phyloP scores from a whole-genome alignment of 2,888 invertebrate genomes.

The Hydrotaea cyrtoneurina region DNA sequence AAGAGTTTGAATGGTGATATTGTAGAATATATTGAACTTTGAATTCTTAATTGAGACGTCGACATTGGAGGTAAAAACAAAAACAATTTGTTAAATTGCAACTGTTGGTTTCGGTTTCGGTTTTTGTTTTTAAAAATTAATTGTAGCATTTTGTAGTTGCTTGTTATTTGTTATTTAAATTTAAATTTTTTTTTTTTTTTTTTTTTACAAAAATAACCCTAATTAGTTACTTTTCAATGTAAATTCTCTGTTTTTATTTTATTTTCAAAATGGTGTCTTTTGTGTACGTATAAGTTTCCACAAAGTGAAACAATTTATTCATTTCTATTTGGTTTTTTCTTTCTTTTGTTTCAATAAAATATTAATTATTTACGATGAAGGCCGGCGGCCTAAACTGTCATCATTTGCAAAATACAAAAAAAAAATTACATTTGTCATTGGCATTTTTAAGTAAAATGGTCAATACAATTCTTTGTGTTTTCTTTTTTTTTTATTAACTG shows the following conservation, averaged over 20 bases:
- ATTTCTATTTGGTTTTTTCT: constrained; percentile 39
- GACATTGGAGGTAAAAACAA: constrained; percentile 46
- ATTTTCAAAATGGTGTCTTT: background rate
- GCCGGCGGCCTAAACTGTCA: too few species aligned
- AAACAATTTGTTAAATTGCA: constrained; percentile 34
- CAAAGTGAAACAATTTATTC: constrained; percentile 57
- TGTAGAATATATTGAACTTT: constrained; percentile 14
- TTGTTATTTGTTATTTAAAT: constrained; percentile 1
- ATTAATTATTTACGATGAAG: constrained; percentile 17
- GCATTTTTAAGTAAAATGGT: constrained; percentile 32
- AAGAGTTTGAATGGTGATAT: background rate
- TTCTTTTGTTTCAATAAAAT: background rate
- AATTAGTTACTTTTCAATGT: constrained; percentile 4
- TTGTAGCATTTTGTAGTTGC: constrained; percentile 12
- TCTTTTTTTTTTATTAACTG: too few species aligned
- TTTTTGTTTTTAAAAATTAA: too few species aligned
- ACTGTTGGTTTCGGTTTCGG: background rate
- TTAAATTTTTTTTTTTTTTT: constrained; percentile 14
- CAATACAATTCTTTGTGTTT: constrained; percentile 29
- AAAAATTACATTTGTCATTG: constrained; percentile 27
- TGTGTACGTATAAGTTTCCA: constrained; percentile 16
- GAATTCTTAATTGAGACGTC: constrained; percentile 35
- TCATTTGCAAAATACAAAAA: constrained; percentile 45
- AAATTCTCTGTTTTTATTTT: background rate
- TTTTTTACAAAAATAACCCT: constrained; percentile 27